phyloP scores from a whole-genome alignment of 1,140 invertebrate genomes.

The Theocolax elegans region DNA sequence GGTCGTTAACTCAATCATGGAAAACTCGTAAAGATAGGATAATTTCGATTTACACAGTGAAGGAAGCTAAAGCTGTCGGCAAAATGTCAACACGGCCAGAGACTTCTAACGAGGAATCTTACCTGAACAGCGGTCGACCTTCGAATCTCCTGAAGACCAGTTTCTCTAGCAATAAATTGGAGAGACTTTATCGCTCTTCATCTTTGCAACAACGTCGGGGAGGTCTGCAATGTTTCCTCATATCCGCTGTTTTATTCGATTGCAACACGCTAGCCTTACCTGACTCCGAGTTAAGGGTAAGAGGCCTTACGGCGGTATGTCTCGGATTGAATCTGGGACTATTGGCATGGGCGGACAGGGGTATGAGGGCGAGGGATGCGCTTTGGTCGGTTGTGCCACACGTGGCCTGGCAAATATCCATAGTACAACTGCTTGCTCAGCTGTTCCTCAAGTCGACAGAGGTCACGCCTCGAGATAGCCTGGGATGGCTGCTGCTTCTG shows the following conservation, averaged over 20 bases:
- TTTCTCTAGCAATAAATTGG: slow-evolving; percentile 67
- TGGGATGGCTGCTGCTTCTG: slow-evolving; percentile 84
- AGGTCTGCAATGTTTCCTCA: slow-evolving; percentile 81
- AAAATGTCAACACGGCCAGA: slow-evolving; percentile 48
- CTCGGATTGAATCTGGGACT: slow-evolving; percentile 68
- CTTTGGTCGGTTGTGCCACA: slow-evolving; percentile 71
- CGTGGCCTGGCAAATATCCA: slow-evolving; percentile 73
- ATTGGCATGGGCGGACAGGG: slow-evolving; percentile 67
- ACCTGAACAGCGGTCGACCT: slow-evolving; percentile 62
- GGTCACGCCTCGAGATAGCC: slow-evolving; percentile 69
- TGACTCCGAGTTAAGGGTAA: slow-evolving; percentile 67
- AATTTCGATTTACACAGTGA: no score
- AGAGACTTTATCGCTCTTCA: slow-evolving; percentile 81
- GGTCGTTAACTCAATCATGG: no score
- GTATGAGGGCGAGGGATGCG: slow-evolving; percentile 58
- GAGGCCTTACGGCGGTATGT: slow-evolving; percentile 68
- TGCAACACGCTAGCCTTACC: slow-evolving; percentile 70
- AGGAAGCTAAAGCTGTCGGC: no score
- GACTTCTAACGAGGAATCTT: slow-evolving; percentile 64
- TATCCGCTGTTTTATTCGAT: slow-evolving; percentile 76
- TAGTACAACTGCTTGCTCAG: slow-evolving; percentile 71
- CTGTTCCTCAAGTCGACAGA: slow-evolving; percentile 69
- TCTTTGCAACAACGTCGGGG: slow-evolving; percentile 79
- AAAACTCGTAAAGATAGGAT: no score
- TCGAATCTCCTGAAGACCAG: slow-evolving; percentile 61